Conservation (phyloP, 2,113 vertebrate genomes). For the Rattus norvegicus region GRCr8 NC_086025.1:63854501-63855000, state of each 20-base stretch:
- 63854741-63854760: slow-evolving; percentile 77
- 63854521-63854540: slow-evolving; percentile 25
- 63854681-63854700: slow-evolving; percentile 65
- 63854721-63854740: slow-evolving; percentile 50
- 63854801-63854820: slow-evolving; percentile 84
- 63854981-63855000: not conserved
- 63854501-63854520: slow-evolving; percentile 58
- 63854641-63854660: slow-evolving; percentile 13
- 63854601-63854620: not conserved
- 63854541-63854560: not conserved
- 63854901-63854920: slow-evolving; percentile 75
- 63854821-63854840: slow-evolving; percentile 86
- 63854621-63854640: slow-evolving; percentile 17
- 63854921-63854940: slow-evolving; percentile 24
- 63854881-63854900: slow-evolving; percentile 86
- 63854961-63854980: slow-evolving; percentile 72
- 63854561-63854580: not conserved
- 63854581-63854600: not conserved
- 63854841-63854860: slow-evolving; percentile 85
- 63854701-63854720: slow-evolving; percentile 35
- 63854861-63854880: slow-evolving; percentile 87
- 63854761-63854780: slow-evolving; percentile 80
- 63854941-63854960: slow-evolving; percentile 75
- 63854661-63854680: slow-evolving; percentile 48
- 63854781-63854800: slow-evolving; percentile 81